These are phyloP conservation scores for Parapsyche elsis DNA, from an alignment of 1,140 invertebrate genomes.

Conservation along the genomic window DNA sequence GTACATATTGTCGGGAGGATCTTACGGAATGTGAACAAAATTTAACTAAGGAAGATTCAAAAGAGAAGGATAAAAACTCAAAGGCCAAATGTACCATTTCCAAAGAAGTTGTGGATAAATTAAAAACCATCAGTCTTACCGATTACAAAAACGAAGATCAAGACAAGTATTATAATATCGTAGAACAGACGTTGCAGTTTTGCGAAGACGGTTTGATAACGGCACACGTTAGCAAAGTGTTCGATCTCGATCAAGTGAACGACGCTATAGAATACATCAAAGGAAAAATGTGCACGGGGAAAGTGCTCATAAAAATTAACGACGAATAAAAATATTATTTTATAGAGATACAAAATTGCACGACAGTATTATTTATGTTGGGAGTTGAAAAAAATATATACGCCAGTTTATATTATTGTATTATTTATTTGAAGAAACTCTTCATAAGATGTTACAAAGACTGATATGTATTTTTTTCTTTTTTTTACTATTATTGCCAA, in stretches of 20 bases:
- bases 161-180: conserved; percentile 59
- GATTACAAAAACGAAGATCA: conserved; percentile 57
- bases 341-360: neutral
- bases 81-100: conserved; percentile 27
- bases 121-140: conserved; percentile 52
- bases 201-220: conserved; percentile 65
- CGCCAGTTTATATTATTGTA: neutral
- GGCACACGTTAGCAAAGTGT: conserved; percentile 65
- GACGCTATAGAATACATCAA: conserved; percentile 66
- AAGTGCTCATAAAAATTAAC: conserved; percentile 64
- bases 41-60: conserved; percentile 5
- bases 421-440: conserved; percentile 27
- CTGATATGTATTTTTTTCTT: conserved; percentile 15
- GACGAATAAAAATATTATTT: conserved; percentile 16
- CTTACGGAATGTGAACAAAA: neutral
- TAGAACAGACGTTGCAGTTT: conserved; percentile 67
- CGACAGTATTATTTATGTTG: neutral
- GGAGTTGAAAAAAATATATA: neutral
- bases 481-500: conserved; percentile 16
- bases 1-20: conserved; percentile 45
- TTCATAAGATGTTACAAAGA: conserved; percentile 31
- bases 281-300: conserved; percentile 66
- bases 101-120: conserved; percentile 44
- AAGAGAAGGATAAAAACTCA: conserved; percentile 26
- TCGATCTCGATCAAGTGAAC: conserved; percentile 65